phyloP scores from a whole-genome alignment of 1,140 invertebrate species.

The Papilio polyxenes region DNA sequence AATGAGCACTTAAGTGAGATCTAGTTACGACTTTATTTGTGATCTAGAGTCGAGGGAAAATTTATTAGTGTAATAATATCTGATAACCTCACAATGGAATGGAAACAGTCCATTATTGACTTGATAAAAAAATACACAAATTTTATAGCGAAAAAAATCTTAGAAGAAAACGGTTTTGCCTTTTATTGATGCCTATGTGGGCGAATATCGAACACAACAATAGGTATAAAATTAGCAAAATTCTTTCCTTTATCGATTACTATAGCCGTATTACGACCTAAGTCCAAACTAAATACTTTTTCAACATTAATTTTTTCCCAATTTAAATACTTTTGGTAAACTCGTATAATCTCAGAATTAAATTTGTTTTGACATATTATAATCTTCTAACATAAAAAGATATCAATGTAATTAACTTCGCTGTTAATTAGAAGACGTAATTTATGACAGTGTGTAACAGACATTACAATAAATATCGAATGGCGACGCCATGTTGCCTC shows the following conservation, averaged over 20 bases:
- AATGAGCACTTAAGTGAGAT: slow-evolving; percentile 53
- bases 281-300: no score
- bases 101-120: slow-evolving; percentile 3
- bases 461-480: slow-evolving; percentile 7
- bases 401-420: background rate
- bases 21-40: slow-evolving; percentile 58
- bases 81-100: slow-evolving; percentile 1
- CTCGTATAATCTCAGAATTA: background rate
- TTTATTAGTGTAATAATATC: slow-evolving; percentile 16
- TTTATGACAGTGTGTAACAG: background rate
- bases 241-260: no score
- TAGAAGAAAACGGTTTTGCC: background rate
- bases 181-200: background rate
- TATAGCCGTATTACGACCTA: no score
- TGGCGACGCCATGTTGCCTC: background rate
- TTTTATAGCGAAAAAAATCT: background rate
- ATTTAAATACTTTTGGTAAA: background rate
- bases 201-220: background rate
- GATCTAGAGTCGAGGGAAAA: slow-evolving; percentile 44
- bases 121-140: background rate
- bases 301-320: background rate
- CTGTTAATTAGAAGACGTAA: background rate
- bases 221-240: no score
- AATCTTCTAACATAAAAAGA: background rate
- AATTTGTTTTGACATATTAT: no score